phyloP scores from a whole-genome alignment of 2,888 invertebrate genomes.

The Eumacrocentrus americanus region DNA sequence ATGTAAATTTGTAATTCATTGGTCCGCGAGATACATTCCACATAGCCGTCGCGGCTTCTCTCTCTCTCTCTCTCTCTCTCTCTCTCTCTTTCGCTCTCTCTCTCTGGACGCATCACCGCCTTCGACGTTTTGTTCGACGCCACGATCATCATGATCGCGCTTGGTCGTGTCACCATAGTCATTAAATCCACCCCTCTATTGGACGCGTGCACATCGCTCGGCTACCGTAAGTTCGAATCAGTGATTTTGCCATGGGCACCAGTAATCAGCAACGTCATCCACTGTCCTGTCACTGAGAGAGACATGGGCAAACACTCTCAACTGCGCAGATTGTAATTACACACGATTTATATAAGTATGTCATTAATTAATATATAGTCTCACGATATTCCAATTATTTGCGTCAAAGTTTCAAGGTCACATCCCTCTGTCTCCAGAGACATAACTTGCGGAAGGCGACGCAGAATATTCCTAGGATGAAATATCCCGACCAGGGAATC shows the following conservation, averaged over 20 bases:
- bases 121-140: slow-evolving; percentile 29
- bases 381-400: slow-evolving; percentile 23
- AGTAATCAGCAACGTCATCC: slow-evolving; percentile 11
- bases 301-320: neutral
- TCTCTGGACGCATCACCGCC: slow-evolving; percentile 20
- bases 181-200: slow-evolving; percentile 31
- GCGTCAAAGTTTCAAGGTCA: slow-evolving; percentile 18
- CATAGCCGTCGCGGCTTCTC: slow-evolving; percentile 24
- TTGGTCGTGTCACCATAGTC: slow-evolving; percentile 37
- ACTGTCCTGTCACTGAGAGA: neutral
- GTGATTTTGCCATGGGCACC: slow-evolving; percentile 30
- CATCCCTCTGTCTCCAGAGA: slow-evolving; percentile 5
- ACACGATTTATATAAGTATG: neutral
- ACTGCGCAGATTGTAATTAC: neutral
- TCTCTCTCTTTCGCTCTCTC: too few relatives aligned
- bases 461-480: slow-evolving; percentile 17
- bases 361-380: slow-evolving; percentile 3
- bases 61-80: slow-evolving; percentile 14
- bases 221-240: slow-evolving; percentile 33
- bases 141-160: slow-evolving; percentile 38
- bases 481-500: slow-evolving; percentile 10
- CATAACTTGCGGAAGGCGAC: slow-evolving; percentile 11
- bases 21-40: slow-evolving; percentile 14
- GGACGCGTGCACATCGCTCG: slow-evolving; percentile 26
- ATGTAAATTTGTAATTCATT: slow-evolving; percentile 29